Percentiles rank a stretch among this genome's conserved stretches.
Conservation (phyloP, 2,888 invertebrate genomes). For the Holacanthella duospinosa region DNA sequence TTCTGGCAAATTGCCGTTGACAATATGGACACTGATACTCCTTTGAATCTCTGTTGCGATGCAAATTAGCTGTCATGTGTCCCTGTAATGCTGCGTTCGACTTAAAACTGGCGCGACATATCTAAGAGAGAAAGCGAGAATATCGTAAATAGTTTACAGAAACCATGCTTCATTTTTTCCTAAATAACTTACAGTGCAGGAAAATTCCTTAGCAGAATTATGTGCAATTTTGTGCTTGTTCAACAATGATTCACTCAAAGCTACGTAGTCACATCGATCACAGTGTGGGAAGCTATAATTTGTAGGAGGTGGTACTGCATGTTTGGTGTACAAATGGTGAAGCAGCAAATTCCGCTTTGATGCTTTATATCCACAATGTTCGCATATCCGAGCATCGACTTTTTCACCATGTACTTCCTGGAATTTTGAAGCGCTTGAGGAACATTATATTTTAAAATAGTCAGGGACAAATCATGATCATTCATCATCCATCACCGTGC, state of each 20-base stretch:
- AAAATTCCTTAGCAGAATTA: constrained; percentile 34
- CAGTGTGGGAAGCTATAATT: constrained; percentile 68
- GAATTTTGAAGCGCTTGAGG: too few species aligned
- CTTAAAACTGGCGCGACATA: constrained; percentile 48
- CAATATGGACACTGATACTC: constrained; percentile 60
- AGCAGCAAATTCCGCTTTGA: constrained; percentile 60
- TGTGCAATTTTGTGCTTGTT: constrained; percentile 60
- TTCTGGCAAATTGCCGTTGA: constrained; percentile 56
- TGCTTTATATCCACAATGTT: constrained; percentile 71
- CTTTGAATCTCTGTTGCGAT: constrained; percentile 38
- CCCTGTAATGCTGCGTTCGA: constrained; percentile 37
- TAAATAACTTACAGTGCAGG: constrained; percentile 24
- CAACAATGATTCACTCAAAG: constrained; percentile 59
- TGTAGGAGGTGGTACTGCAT: constrained; percentile 60
- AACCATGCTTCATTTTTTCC: background rate
- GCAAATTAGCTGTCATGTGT: constrained; percentile 48
- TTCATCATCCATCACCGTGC: too few species aligned
- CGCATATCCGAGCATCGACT: constrained; percentile 54
- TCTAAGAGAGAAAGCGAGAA: background rate
- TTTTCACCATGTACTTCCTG: constrained; percentile 34
- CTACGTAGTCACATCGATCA: constrained; percentile 61
- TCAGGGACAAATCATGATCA: background rate
- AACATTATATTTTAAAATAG: background rate
- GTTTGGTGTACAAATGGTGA: constrained; percentile 69
- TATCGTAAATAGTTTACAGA: background rate